These are phyloP conservation scores for Diuraphis noxia DNA, from an alignment of 1,140 invertebrate genomes.

Conservation along the genomic window DNA sequence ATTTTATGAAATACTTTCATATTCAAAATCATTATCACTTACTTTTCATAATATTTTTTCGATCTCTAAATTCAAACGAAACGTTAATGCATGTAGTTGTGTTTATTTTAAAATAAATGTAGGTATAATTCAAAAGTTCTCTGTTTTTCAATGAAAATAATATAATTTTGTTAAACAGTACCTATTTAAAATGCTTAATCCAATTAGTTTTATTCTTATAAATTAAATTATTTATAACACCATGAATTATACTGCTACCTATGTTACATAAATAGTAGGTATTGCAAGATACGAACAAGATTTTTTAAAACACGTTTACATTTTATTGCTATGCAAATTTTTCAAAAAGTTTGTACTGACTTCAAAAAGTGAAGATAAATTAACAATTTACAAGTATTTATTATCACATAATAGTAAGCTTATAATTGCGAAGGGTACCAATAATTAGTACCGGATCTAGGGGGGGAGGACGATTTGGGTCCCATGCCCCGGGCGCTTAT, in stretches of 20 bases:
- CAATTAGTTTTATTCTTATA: neutral
- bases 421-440: neutral
- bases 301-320: too few relatives aligned
- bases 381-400: neutral
- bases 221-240: neutral
- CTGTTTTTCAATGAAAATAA: neutral
- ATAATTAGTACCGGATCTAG: too few relatives aligned
- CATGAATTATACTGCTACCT: too few relatives aligned
- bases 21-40: neutral
- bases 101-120: neutral
- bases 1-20: slow-evolving; percentile 11
- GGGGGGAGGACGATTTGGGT: too few relatives aligned
- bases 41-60: neutral
- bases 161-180: neutral
- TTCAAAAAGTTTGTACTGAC: neutral
- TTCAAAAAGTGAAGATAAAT: neutral
- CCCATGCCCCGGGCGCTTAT: too few relatives aligned
- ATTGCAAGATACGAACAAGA: too few relatives aligned
- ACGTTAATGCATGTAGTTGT: neutral
- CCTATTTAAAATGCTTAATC: too few relatives aligned
- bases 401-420: neutral
- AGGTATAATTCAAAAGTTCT: neutral
- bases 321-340: neutral
- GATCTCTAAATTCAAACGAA: neutral
- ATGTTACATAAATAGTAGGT: too few relatives aligned